Evolutionary conservation across 2,113 vertebrate species (phyloP), one percentile per base, ranked within the genome.

Genomic region (Zingel zingel): DNA sequence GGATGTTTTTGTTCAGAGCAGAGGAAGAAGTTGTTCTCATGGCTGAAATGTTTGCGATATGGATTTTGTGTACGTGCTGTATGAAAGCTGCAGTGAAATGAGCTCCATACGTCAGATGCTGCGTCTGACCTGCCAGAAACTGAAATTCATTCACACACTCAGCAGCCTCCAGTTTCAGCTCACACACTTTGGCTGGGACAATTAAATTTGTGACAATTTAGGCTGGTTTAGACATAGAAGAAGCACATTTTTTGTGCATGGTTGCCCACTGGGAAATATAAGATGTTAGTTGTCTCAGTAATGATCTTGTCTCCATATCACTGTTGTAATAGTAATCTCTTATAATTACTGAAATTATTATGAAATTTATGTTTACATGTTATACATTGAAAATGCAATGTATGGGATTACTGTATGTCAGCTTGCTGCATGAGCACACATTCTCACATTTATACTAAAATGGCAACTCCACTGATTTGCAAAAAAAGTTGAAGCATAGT

Each of bases 11-110:
- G 70, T 85, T 82, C 71, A 74, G 33, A 73, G 79, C 39, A 30
- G 70, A 68, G 56, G 79, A 63, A 69, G 79, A 64, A 76, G 51
- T 78, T 71, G 70, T 82, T 86, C 54, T 79, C 5, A 5, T 19
- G 63, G 74, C 83, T 84, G 86, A 80, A 89, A 82, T 86, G 77
- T 87, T 81, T 77, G 86, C 39, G 69, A 84, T 87, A 89, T 90
- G 85, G 88, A 86, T 87, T 85, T 81, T 71, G 65, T 63, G 77
- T 80, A 77, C 59, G 74, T 85, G 86, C 83, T 62, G 90, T 88
- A 81, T 85, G 79, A 76, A 70, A 82, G n/a, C 64, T 43, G 66
- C 43, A 21, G 50, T 19, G 43, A 15, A 77, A 77, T 67, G 47
- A 79, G 71, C 79, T 70, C 57, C 36, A 48, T 79, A 69, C 76